A percentile compares a stretch with the other conserved stretches of the same genome.
These are phyloP conservation scores for Cynocephalus volans DNA, from an alignment of 2,113 vertebrate species.

Conservation along the genomic window DNA sequence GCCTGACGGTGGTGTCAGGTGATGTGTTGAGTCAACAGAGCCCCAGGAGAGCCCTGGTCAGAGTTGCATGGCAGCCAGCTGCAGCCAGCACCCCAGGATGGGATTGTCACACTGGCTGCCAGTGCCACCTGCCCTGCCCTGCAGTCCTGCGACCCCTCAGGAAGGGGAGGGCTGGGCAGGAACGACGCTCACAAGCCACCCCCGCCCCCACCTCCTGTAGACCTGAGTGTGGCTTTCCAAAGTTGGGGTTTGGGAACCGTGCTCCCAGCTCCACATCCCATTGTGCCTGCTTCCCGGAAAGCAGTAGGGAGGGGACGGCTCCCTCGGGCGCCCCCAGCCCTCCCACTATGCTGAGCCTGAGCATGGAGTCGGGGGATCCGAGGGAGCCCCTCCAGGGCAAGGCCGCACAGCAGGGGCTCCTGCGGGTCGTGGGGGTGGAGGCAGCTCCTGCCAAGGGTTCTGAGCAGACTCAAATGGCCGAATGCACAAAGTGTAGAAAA, in stretches of 20 bases:
- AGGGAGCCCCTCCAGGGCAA: background rate
- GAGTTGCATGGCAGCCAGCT: constrained; percentile 80
- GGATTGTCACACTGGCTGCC: constrained; percentile 9
- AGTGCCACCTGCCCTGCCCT: background rate
- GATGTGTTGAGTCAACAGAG: constrained; percentile 83
- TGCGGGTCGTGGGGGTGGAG: fast-evolving
- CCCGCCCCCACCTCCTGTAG: background rate
- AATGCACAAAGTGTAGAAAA: background rate
- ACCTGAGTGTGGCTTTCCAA: background rate
- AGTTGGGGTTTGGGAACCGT: no score
- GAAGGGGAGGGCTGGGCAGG: background rate
- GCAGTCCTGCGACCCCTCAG: background rate
- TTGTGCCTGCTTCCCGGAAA: fast-evolving
- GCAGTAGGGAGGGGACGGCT: background rate
- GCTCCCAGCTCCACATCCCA: background rate
- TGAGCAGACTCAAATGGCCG: background rate
- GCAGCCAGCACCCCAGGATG: constrained; percentile 7
- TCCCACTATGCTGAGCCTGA: background rate
- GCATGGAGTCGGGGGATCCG: background rate
- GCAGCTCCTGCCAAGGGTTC: background rate
- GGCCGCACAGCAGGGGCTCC: background rate
- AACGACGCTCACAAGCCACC: fast-evolving
- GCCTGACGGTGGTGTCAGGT: constrained; percentile 77
- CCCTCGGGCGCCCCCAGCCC: background rate
- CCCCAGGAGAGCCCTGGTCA: constrained; percentile 67